Base-by-base conservation (phyloP, 2,797 vertebrate genomes). In the Clarias fuscus region DNA sequence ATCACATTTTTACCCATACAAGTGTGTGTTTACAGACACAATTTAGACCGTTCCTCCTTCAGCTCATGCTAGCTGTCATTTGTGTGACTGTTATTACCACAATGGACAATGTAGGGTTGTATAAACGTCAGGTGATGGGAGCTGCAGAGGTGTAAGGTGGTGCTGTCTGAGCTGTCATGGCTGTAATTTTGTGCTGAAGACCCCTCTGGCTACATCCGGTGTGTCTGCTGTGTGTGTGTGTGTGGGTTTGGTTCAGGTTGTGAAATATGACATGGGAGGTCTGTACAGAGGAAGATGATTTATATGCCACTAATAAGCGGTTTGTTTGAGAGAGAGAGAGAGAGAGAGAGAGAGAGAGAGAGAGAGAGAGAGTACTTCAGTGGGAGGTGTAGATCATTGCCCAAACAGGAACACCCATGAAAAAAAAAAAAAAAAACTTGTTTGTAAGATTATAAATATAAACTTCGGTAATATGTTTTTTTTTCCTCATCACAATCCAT, bases 61-160 rank as follows among this genome's bases (percentile, higher is more conserved):
- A 43, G 70, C 70, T 72, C 70, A 72, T 43, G 73, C 14, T 85
- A 75, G 58, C 59, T 75, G 87, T 91, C 86, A 88, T 92, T 90
- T 88, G 86, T 84, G 87, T 90, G 11, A 72, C 20, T 24, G 20
- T 48, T n/a, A 48, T 73, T 48, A 73, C 40, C 68, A 43, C 20
- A 87, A 90, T 87, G 85, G 77, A 86, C 87, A 89, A 85, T 88
- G 86, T 78, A n/a, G 2, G 37, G 59, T 77, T 73, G 85, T 82
- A 86, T 92, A 92, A 92, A 93, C 90, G 90, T 91, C 75, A 83
- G 17, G 15, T 75, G 72, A 56, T 53, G 72, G 22, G 56, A 78
- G 30, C 53, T 79, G 48, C 76, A 71, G 37, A 88, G 88, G 92
- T 92, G 91, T 92, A 91, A 61, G 61, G 64, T 80, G 87, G 40